Percentiles rank a stretch among this genome's conserved stretches.
phyloP scores from a whole-genome alignment of 2,888 invertebrate species.

The Heteromyza rotundicornis region DNA sequence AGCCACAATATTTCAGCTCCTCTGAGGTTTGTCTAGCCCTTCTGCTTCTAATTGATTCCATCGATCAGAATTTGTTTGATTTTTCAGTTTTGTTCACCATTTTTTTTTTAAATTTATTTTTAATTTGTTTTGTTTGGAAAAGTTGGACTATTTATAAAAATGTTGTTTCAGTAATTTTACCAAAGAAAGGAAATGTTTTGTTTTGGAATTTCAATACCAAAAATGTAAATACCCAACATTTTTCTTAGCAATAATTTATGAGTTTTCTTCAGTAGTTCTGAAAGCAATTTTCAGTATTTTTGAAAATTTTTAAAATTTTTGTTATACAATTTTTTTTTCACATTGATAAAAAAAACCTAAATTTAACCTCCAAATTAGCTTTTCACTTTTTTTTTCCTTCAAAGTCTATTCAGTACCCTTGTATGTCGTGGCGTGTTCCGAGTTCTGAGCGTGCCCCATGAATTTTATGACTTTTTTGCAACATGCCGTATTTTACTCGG shows the following conservation, averaged over 20 bases:
- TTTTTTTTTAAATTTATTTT: neutral
- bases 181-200: too few relatives aligned
- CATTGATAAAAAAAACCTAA: slow-evolving; percentile 21
- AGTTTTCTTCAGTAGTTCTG: slow-evolving; percentile 42
- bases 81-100: neutral
- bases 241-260: slow-evolving; percentile 41
- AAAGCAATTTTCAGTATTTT: neutral
- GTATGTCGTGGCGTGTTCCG: neutral
- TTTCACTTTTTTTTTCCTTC: too few relatives aligned
- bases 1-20: too few relatives aligned
- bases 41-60: neutral
- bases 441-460: too few relatives aligned
- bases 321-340: slow-evolving; percentile 8
- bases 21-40: too few relatives aligned
- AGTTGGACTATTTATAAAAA: neutral
- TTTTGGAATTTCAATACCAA: neutral
- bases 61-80: neutral
- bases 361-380: slow-evolving; percentile 15
- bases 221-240: slow-evolving; percentile 1
- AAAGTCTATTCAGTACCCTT: too few relatives aligned
- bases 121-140: neutral
- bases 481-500: neutral
- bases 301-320: neutral
- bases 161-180: neutral
- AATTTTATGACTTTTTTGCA: neutral